Evolutionary conservation across 2,888 invertebrate genomes (phyloP).

Genomic region (Temnothorax rugatulus): DNA sequence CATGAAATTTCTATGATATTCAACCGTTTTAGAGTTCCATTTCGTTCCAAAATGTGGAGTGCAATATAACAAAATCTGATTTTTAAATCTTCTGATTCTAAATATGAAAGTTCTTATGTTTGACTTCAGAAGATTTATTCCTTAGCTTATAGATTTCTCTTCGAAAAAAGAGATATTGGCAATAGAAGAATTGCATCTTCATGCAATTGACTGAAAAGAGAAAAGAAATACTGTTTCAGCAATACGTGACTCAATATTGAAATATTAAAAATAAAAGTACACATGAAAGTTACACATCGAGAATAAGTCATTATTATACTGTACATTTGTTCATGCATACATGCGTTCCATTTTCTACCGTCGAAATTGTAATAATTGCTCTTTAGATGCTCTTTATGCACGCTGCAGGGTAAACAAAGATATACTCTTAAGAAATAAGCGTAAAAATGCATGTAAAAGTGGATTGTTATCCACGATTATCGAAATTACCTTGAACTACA

Average conservation of each 20-base stretch:
- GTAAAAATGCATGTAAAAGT: not conserved
- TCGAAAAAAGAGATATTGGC: not conserved
- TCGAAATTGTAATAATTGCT: constrained; percentile 26
- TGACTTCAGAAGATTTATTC: not conserved
- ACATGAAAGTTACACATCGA: constrained; percentile 50
- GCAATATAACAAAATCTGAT: not conserved
- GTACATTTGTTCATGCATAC: not conserved
- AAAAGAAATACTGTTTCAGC: not conserved
- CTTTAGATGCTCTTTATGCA: constrained; percentile 30
- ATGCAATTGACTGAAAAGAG: not conserved
- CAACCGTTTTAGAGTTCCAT: not conserved
- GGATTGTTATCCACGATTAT: not conserved
- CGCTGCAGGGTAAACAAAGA: constrained; percentile 34
- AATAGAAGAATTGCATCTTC: not conserved
- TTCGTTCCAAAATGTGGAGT: not conserved
- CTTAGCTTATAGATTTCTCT: not conserved
- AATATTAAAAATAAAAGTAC: constrained; percentile 34
- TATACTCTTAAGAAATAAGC: not conserved
- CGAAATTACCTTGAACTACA: not conserved
- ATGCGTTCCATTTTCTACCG: constrained; percentile 50
- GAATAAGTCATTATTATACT: constrained; percentile 59
- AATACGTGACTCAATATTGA: not conserved
- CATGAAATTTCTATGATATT: constrained; percentile 1
- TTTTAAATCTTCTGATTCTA: constrained; percentile 10
- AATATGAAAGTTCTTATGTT: not conserved